Conservation (phyloP, 2,888 invertebrate species). For the Bimastos eiseni region DNA sequence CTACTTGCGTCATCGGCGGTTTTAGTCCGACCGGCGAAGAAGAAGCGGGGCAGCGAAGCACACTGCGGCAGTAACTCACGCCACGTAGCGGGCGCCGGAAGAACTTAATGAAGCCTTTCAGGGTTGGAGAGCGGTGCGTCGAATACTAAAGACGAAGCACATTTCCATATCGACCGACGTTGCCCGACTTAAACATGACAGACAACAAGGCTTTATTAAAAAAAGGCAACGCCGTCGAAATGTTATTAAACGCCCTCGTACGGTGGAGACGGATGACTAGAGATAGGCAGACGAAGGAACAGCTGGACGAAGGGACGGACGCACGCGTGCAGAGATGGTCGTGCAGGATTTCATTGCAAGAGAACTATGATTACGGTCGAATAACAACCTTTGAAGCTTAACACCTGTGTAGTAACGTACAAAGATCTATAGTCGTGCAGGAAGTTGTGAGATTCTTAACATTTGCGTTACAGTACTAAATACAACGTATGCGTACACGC, state of each 20-base stretch:
- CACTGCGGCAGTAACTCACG: constrained; percentile 22
- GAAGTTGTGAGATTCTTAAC: too few relatives aligned
- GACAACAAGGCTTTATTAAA: constrained; percentile 22
- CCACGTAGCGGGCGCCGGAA: constrained; percentile 23
- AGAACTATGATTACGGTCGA: not conserved
- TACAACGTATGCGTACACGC: not conserved
- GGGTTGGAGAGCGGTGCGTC: not conserved
- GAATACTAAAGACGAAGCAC: constrained; percentile 17
- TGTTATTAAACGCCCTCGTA: not conserved
- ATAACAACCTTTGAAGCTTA: too few relatives aligned
- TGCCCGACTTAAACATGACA: constrained; percentile 21
- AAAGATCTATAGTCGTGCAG: too few relatives aligned
- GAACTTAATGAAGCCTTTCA: constrained; percentile 27
- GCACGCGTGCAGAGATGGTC: not conserved
- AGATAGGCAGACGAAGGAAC: not conserved
- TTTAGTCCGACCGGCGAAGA: not conserved
- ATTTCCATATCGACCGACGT: constrained; percentile 3
- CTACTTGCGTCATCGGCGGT: not conserved
- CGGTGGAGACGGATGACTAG: not conserved
- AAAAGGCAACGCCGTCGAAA: constrained; percentile 8
- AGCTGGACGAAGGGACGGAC: not conserved
- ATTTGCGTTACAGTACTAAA: too few relatives aligned
- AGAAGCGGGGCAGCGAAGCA: constrained; percentile 18
- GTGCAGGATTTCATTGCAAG: not conserved
- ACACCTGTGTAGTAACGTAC: too few relatives aligned